A percentile compares a stretch with the other conserved stretches of the same genome.
These are phyloP conservation scores for Fregetta grallaria DNA, from an alignment of 2,113 vertebrate species.

Conservation along the genomic window DNA sequence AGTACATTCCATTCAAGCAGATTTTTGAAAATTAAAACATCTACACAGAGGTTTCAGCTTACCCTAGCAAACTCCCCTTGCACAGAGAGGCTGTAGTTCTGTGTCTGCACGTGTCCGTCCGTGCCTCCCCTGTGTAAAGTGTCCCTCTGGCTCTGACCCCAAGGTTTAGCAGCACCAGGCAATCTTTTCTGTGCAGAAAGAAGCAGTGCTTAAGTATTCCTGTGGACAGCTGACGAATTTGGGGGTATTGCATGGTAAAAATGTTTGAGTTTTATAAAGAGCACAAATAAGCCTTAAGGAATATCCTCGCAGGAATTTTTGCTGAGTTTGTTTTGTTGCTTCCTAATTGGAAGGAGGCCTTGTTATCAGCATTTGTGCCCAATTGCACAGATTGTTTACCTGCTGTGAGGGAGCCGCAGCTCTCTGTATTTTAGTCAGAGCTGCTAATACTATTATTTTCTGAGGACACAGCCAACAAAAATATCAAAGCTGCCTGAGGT, in stretches of 20 bases:
- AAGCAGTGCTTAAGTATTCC: neutral
- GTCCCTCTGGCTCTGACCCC: neutral
- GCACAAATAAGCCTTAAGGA: constrained; percentile 17
- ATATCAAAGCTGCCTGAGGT: constrained; percentile 16
- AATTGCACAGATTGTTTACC: constrained; percentile 36
- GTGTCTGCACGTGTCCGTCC: neutral
- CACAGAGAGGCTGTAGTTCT: neutral
- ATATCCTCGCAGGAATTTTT: constrained; percentile 16
- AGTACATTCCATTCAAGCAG: neutral
- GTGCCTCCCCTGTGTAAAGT: neutral
- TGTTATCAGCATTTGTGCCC: constrained; percentile 49
- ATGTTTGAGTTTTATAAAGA: neutral
- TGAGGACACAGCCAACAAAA: neutral
- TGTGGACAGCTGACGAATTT: neutral
- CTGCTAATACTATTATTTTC: constrained; percentile 28
- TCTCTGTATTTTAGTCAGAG: constrained; percentile 1
- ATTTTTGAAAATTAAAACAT: neutral
- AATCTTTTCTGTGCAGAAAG: neutral
- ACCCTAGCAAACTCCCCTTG: neutral
- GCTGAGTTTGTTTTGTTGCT: constrained; percentile 33
- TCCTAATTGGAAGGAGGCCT: constrained; percentile 52
- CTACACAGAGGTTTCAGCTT: neutral
- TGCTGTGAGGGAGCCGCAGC: constrained; percentile 12
- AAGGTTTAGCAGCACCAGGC: neutral
- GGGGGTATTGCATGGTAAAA: neutral